Evolutionary conservation across 2,888 invertebrate species (phyloP).

Genomic region (Pollenia angustigena): DNA sequence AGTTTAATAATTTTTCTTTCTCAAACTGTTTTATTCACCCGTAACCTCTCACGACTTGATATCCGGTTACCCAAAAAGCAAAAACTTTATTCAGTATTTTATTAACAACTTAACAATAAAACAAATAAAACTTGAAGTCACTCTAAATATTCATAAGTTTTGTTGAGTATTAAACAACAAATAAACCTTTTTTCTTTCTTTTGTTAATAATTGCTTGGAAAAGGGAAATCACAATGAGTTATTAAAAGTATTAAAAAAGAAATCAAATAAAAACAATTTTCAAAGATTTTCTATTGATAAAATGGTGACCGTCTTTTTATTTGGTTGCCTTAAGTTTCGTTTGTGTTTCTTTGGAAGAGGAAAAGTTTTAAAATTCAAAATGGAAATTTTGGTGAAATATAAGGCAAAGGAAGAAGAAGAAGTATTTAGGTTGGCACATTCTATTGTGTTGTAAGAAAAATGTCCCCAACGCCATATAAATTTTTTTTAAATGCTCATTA

Average conservation of each 20-base stretch:
- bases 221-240: constrained; percentile 14
- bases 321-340: background rate
- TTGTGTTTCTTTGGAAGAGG: background rate
- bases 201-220: constrained; percentile 9
- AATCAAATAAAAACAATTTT: constrained; percentile 6
- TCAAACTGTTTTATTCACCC: background rate
- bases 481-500: too few species aligned
- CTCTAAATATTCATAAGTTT: constrained; percentile 26
- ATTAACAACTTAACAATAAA: constrained; percentile 33
- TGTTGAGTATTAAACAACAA: constrained; percentile 17
- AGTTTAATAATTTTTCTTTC: background rate
- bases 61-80: too few species aligned
- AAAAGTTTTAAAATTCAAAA: background rate
- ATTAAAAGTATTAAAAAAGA: constrained; percentile 46
- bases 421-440: too few species aligned
- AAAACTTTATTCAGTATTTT: constrained; percentile 7
- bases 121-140: background rate
- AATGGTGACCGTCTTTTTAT: constrained; percentile 5
- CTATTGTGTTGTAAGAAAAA: too few species aligned
- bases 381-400: too few species aligned
- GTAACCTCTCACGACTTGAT: constrained; percentile 2
- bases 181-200: constrained; percentile 8
- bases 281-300: constrained; percentile 6
- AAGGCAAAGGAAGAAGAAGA: too few species aligned
- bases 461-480: too few species aligned